A percentile compares a stretch with the other conserved stretches of the same genome.
phyloP scores from a whole-genome alignment of 2,113 vertebrate species.

The Gymnocephalus cernua region DNA sequence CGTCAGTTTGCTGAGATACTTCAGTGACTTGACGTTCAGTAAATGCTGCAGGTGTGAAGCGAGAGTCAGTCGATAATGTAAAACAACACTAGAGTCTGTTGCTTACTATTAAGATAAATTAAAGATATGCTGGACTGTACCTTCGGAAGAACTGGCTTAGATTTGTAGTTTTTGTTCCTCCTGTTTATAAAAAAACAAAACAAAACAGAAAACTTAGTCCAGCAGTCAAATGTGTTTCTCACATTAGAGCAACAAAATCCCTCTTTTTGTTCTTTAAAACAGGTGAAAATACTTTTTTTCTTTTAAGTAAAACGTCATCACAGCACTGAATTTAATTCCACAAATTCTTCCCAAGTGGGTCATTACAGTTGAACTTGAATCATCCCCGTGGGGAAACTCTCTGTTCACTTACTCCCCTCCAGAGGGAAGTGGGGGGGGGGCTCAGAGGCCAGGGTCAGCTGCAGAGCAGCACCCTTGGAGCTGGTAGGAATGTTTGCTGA shows the following conservation, averaged over 20 bases:
- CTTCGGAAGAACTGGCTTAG: slow-evolving; percentile 94
- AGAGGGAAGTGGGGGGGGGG: neutral
- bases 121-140: slow-evolving; percentile 76
- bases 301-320: neutral
- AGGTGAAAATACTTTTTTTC: neutral
- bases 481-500: slow-evolving; percentile 50
- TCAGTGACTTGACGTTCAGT: slow-evolving; percentile 95
- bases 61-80: neutral
- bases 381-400: slow-evolving; percentile 44
- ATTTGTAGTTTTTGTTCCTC: slow-evolving; percentile 95
- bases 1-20: slow-evolving; percentile 94
- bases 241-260: neutral
- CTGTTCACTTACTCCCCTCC: slow-evolving; percentile 26
- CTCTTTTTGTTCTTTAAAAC: neutral
- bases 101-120: neutral
- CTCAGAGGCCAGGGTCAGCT: slow-evolving; percentile 56
- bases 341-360: slow-evolving; percentile 23
- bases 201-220: neutral
- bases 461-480: slow-evolving; percentile 36
- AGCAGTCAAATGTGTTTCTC: neutral
- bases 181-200: slow-evolving; percentile 74
- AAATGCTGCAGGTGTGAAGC: slow-evolving; percentile 86
- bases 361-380: slow-evolving; percentile 37
- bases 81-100: neutral
- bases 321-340: slow-evolving; percentile 24